A percentile compares a stretch with the other conserved stretches of the same genome.
Conservation (phyloP, 2,797 vertebrate genomes). For the Heliangelus exortis region DNA sequence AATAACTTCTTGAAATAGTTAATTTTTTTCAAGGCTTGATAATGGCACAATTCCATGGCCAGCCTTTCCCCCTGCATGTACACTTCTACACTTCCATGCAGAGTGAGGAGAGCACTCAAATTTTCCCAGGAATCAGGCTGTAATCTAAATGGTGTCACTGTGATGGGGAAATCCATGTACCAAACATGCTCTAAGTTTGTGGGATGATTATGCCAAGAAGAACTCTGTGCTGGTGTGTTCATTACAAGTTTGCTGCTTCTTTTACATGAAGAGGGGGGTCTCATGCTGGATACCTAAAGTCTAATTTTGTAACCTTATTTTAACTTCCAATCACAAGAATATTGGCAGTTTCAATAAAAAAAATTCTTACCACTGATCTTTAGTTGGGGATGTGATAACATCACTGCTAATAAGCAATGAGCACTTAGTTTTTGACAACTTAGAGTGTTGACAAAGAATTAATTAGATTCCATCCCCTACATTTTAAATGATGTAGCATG, state of each 20-base stretch:
- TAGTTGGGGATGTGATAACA: neutral
- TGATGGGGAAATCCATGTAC: neutral
- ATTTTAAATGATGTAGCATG: neutral
- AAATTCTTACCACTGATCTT: neutral
- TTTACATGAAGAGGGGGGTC: neutral
- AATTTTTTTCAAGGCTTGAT: neutral
- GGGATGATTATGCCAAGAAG: neutral
- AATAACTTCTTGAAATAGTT: neutral
- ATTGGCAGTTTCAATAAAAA: neutral
- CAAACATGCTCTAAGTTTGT: neutral
- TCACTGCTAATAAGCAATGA: neutral
- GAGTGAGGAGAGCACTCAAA: neutral
- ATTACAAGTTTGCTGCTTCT: neutral
- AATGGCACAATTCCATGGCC: neutral
- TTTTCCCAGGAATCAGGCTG: neutral
- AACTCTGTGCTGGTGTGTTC: neutral
- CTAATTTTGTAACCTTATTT: neutral
- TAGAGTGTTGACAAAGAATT: neutral
- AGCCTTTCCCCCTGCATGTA: fast-evolving
- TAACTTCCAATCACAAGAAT: neutral
- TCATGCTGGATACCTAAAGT: neutral
- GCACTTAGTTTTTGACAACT: neutral
- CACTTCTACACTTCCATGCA: neutral
- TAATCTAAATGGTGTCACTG: neutral
- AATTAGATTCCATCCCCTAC: neutral